Percentiles rank a stretch among this genome's conserved stretches.
Evolutionary conservation across 2,113 vertebrate genomes (phyloP).

Genomic region (Plecturocebus donacophilus): DNA sequence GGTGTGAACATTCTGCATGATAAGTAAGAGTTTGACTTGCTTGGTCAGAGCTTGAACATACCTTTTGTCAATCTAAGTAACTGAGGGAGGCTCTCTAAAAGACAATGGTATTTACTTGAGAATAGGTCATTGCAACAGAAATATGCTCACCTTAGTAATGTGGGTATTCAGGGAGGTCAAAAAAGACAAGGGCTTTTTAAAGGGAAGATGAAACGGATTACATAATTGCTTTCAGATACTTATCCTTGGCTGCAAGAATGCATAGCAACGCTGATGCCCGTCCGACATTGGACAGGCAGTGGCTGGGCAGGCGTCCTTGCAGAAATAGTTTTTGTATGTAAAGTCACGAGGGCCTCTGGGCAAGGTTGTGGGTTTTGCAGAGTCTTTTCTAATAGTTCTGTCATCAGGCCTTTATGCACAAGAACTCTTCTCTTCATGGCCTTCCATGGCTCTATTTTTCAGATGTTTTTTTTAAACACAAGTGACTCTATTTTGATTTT

Average conservation of each 20-base stretch:
- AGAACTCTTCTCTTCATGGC: neutral
- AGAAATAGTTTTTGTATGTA: neutral
- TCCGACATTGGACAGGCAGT: neutral
- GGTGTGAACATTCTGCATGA: accelerated
- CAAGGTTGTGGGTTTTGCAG: neutral
- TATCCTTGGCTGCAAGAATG: neutral
- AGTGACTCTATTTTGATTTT: neutral
- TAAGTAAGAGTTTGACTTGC: neutral
- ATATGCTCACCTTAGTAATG: neutral
- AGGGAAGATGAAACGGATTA: neutral
- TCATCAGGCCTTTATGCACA: neutral
- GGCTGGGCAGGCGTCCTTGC: neutral
- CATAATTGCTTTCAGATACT: neutral
- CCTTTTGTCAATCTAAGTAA: neutral
- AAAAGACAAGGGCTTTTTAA: neutral
- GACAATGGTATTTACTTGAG: neutral
- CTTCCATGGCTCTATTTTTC: neutral
- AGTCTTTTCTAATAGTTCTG: neutral
- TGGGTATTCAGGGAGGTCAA: neutral
- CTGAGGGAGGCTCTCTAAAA: neutral
- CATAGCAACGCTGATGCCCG: neutral
- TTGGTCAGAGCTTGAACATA: neutral
- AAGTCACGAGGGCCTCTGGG: neutral
- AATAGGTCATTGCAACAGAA: neutral
- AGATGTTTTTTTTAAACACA: neutral